Evolutionary conservation across 30 jellyfish, hydroid and myxozoan genomes (phyloP).

Genomic region (Clytia hemisphaerica): DNA sequence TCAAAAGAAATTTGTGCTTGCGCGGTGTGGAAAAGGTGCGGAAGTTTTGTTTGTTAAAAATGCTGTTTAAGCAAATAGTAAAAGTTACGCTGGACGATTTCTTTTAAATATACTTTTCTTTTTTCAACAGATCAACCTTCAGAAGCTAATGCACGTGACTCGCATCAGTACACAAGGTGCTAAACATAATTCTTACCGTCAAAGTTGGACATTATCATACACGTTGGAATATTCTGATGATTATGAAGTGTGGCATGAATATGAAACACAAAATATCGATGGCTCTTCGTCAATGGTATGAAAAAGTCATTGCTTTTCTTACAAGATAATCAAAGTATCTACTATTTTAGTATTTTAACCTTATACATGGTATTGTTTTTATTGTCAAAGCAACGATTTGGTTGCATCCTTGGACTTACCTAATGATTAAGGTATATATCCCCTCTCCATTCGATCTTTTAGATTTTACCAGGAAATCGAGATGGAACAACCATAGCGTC

Average conservation of each 20-base stretch:
- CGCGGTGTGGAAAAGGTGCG: too few species aligned
- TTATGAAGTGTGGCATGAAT: slow-evolving; percentile 67
- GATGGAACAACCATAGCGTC: slow-evolving; percentile 50
- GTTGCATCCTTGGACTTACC: too few species aligned
- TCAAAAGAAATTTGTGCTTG: too few species aligned
- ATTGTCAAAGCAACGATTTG: too few species aligned
- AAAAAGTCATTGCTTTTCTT: too few species aligned
- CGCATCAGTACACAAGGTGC: slow-evolving; percentile 67
- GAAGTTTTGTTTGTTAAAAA: too few species aligned
- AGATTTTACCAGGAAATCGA: slow-evolving; percentile 64
- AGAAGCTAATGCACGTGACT: slow-evolving; percentile 38
- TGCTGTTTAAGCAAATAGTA: neutral
- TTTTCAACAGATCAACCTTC: slow-evolving; percentile 56
- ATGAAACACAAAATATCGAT: slow-evolving; percentile 24
- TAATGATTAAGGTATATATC: too few species aligned
- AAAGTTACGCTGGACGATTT: neutral
- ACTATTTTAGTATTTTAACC: too few species aligned
- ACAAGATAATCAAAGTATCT: too few species aligned
- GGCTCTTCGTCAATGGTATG: too few species aligned
- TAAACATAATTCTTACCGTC: neutral
- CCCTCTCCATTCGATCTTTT: neutral
- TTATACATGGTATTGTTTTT: too few species aligned
- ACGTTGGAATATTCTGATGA: slow-evolving; percentile 55
- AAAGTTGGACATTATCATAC: slow-evolving; percentile 43
- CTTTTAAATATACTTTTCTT: neutral